A percentile compares a stretch with the other conserved stretches of the same genome.
These are phyloP conservation scores for Corythoichthys intestinalis DNA, from an alignment of 2,113 vertebrate genomes.

Conservation along the genomic window DNA sequence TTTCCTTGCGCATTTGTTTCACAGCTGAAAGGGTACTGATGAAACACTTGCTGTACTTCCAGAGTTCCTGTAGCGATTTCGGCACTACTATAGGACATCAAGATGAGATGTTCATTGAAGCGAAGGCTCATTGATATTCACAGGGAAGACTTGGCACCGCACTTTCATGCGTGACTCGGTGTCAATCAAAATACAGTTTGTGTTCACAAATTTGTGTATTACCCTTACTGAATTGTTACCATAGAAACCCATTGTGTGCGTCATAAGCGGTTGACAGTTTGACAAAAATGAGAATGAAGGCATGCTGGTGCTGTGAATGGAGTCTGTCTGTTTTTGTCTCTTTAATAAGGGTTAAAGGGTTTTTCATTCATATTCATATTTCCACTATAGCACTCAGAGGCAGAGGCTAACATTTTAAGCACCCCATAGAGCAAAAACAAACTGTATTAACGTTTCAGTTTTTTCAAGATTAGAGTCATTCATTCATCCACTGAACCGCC, in stretches of 20 bases:
- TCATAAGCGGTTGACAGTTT: conserved; percentile 20
- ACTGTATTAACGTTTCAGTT: not conserved
- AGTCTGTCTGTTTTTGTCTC: conserved; percentile 6
- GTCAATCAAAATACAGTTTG: conserved; percentile 15
- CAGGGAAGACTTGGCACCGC: conserved; percentile 21
- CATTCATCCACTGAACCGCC: too few species aligned
- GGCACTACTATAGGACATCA: conserved; percentile 26
- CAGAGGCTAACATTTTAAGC: not conserved
- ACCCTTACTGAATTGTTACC: conserved; percentile 43
- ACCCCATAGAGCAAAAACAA: not conserved
- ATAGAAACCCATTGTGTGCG: conserved; percentile 34
- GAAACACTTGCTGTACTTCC: conserved; percentile 31
- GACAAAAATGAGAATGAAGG: conserved; percentile 40
- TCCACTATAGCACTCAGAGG: not conserved
- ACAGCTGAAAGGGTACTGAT: conserved; percentile 37
- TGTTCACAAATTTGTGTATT: conserved; percentile 24
- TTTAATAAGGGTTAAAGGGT: not conserved
- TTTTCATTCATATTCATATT: not conserved
- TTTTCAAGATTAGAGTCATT: not conserved
- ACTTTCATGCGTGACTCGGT: conserved; percentile 38
- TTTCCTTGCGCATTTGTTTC: conserved; percentile 42
- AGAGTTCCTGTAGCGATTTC: conserved; percentile 24
- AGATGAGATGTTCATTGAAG: conserved; percentile 19
- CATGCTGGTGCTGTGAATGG: conserved; percentile 11
- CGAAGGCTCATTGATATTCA: conserved; percentile 52